These are phyloP conservation scores for Lates calcarifer DNA, from an alignment of 2,113 vertebrate genomes.

Conservation along the genomic window DNA sequence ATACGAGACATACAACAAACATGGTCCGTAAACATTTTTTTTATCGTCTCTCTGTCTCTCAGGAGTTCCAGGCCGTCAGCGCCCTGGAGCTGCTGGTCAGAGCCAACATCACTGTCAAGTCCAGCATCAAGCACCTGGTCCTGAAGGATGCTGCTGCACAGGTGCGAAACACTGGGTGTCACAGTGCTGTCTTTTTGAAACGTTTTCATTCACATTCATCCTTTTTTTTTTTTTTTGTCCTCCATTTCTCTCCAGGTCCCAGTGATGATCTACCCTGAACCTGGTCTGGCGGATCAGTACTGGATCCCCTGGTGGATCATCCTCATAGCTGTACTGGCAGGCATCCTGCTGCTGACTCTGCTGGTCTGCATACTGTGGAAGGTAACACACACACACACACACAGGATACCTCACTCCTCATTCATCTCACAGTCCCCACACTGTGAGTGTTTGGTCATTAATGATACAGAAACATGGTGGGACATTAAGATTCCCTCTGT, in stretches of 20 bases:
- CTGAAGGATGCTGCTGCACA: slow-evolving; percentile 87
- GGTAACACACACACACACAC: slow-evolving; percentile 83
- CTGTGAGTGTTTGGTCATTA: neutral
- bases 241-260: slow-evolving; percentile 81
- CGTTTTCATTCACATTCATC: neutral
- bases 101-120: slow-evolving; percentile 92
- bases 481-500: neutral
- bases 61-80: slow-evolving; percentile 90
- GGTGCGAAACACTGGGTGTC: slow-evolving; percentile 75
- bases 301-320: slow-evolving; percentile 94
- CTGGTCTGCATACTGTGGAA: slow-evolving; percentile 92
- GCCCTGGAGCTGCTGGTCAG: slow-evolving; percentile 90
- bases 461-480: neutral
- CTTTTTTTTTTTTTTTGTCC: no score
- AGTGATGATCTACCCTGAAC: slow-evolving; percentile 92
- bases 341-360: slow-evolving; percentile 88
- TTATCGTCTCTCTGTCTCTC: slow-evolving; percentile 26
- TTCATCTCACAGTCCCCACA: neutral
- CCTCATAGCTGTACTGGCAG: slow-evolving; percentile 89
- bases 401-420: neutral
- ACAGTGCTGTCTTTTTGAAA: neutral
- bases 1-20: neutral
- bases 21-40: neutral
- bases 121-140: slow-evolving; percentile 89
- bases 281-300: slow-evolving; percentile 81